Evolutionary conservation across 2,888 invertebrate genomes (phyloP).

Genomic region (Amblyjoppa fuscipennis): DNA sequence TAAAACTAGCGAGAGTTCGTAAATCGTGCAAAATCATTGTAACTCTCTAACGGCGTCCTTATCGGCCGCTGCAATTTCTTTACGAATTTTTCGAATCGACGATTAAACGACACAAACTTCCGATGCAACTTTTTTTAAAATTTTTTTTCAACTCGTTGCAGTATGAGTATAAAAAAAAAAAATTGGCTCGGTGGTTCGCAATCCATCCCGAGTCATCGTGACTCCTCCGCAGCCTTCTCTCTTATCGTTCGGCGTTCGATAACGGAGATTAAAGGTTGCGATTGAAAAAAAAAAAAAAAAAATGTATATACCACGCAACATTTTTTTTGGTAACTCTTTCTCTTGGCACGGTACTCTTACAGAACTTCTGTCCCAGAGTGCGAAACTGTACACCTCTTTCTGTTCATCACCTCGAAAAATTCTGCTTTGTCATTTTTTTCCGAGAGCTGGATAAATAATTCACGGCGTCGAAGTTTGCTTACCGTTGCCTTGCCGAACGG

Average conservation of each 20-base stretch:
- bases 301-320: too few relatives aligned
- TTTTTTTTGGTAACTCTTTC: too few relatives aligned
- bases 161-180: too few relatives aligned
- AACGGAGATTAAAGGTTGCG: not conserved
- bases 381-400: too few relatives aligned
- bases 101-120: not conserved
- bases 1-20: not conserved
- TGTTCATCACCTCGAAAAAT: too few relatives aligned
- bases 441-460: too few relatives aligned
- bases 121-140: too few relatives aligned
- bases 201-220: not conserved
- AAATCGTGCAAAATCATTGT: slow-evolving; percentile 8
- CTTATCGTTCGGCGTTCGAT: slow-evolving; percentile 23
- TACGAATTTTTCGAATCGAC: not conserved
- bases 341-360: too few relatives aligned
- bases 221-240: not conserved
- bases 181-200: not conserved
- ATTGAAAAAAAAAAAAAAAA: not conserved
- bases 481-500: slow-evolving; percentile 87
- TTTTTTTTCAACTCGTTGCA: too few relatives aligned
- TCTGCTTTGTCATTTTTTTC: too few relatives aligned
- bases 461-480: slow-evolving; percentile 70
- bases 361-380: too few relatives aligned
- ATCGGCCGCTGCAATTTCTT: not conserved
- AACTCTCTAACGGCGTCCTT: not conserved